Evolutionary conservation across 1,140 invertebrate genomes (phyloP), one percentile per base, ranked within the genome.

Genomic region (Brachionus koreanus): DNA sequence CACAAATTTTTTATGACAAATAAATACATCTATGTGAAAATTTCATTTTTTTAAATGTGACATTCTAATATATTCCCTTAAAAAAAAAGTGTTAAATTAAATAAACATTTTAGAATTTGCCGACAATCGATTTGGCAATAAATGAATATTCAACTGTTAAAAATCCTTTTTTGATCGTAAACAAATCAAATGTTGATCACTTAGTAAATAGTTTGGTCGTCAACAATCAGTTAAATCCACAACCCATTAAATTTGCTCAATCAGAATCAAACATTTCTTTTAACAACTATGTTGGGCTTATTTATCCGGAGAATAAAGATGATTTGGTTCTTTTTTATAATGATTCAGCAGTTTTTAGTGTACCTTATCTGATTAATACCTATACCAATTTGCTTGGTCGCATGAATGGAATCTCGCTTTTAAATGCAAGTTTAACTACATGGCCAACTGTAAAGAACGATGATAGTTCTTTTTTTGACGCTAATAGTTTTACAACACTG

Each of bases 361-460:
- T 79, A n/a, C 49, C 76, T 39, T 61, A 79, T 65, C 37, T 79
- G 3, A 12, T 79, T 0, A 57, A 79, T 23, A 65, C 37, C 4
- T 39, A 61, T 23, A 61, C 6, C 9, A 79, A 79, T 65, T 79
- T 79, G 9, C 12, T 39, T 16, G 61, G 25, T 23, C 9, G 76
- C 0, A 23, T 61, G 2, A 29, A 79, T 25, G 57, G 57, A 42
- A 3, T 61, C 2, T 25, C 46, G 5, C 12, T 43, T 9, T 61
- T 79, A n/a, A 79, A 65, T 23, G 76, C 76, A 1, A 79, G 49
- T 61, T 39, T 79, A 4, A 79, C 76, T 61, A 23, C 76, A 19
- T 79, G 76, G 76, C 76, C 76, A 5, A n/a, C 61, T 37, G 57
- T 35, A 23, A 33, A 61, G 37, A 25, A 2, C 3, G 4, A 37